A percentile compares a stretch with the other conserved stretches of the same genome.
Evolutionary conservation across 2,888 invertebrate species (phyloP).

Genomic region (Nephrotoma guestfalica): DNA sequence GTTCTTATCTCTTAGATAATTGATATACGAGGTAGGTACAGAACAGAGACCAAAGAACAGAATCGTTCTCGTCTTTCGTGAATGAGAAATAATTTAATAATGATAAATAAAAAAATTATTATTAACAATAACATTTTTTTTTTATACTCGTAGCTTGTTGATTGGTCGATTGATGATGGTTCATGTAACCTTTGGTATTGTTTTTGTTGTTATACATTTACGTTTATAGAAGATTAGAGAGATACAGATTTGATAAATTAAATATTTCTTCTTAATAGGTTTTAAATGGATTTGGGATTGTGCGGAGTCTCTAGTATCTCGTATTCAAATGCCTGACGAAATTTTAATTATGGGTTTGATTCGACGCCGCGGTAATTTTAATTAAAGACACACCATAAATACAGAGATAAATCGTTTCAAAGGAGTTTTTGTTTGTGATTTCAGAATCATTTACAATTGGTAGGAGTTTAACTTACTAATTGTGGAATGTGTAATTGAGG

Average conservation of each 20-base stretch:
- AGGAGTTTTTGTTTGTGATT: background rate
- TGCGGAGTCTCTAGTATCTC: background rate
- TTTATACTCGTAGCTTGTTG: background rate
- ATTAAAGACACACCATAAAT: background rate
- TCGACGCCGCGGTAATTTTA: background rate
- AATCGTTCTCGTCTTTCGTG: background rate
- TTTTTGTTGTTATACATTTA: background rate
- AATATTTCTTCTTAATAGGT: background rate
- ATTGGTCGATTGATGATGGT: background rate
- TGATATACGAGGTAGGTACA: no score
- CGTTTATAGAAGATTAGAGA: background rate
- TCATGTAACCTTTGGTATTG: background rate
- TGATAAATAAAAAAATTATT: background rate
- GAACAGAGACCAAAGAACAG: background rate
- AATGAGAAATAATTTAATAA: background rate
- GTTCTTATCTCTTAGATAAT: background rate
- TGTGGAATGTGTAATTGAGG: background rate
- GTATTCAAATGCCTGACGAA: background rate
- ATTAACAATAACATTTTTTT: background rate
- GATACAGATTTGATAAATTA: background rate
- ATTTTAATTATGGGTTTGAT: background rate
- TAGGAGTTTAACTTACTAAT: background rate
- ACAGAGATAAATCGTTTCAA: background rate
- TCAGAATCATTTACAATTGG: background rate
- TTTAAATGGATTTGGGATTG: background rate